These are phyloP conservation scores for Poeciliopsis paucimaculata DNA, from an alignment of 2,797 vertebrate genomes.

Conservation along the genomic window DNA sequence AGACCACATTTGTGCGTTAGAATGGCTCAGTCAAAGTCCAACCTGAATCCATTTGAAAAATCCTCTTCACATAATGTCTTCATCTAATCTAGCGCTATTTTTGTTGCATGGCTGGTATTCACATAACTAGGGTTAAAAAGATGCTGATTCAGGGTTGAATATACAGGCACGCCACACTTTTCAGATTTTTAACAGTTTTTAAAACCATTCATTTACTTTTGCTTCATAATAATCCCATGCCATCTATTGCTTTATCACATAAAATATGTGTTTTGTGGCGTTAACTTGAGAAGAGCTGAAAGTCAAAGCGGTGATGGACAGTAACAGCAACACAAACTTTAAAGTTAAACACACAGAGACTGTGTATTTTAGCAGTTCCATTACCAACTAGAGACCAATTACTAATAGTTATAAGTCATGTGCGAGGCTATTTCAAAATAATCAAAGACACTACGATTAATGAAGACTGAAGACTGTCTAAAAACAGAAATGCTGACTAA, in stretches of 20 bases:
- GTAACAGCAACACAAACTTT: neutral
- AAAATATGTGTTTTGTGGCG: neutral
- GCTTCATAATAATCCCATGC: neutral
- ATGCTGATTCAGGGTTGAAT: neutral
- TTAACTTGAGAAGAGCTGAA: neutral
- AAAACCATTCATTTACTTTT: neutral
- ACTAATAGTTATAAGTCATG: too few relatives aligned
- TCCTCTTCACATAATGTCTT: neutral
- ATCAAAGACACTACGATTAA: neutral
- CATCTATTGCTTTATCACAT: neutral
- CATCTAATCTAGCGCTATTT: neutral
- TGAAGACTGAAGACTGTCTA: neutral
- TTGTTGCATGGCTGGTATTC: neutral
- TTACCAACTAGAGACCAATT: neutral
- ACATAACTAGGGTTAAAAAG: neutral
- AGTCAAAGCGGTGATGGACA: neutral
- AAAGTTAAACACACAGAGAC: neutral
- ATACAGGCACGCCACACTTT: neutral
- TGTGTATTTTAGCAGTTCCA: neutral
- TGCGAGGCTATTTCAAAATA: neutral
- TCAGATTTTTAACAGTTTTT: neutral
- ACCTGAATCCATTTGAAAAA: neutral
- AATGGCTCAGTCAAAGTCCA: neutral
- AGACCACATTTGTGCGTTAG: neutral
- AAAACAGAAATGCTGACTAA: neutral